Conservation (phyloP, 2,797 vertebrate genomes). For the Gymnoscopelus braueri region DNA sequence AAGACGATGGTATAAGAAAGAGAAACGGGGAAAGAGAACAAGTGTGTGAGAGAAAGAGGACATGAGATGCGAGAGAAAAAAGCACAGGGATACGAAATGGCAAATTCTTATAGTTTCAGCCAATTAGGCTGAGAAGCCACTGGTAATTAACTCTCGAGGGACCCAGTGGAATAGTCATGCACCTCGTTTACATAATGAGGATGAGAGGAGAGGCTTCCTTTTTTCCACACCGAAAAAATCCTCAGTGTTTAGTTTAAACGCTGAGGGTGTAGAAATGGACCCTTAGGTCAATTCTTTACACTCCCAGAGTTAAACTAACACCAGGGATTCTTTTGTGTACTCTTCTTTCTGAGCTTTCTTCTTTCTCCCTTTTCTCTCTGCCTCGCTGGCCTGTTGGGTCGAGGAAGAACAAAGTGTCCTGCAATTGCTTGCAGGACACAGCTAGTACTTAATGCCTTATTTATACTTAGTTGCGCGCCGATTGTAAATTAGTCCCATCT, state of each 20-base stretch:
- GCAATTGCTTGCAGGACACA: neutral
- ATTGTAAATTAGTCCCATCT: too few species aligned
- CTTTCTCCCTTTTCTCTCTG: conserved; percentile 37
- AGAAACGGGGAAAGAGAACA: conserved; percentile 31
- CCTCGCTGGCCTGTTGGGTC: conserved; percentile 70
- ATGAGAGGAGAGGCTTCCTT: conserved; percentile 71
- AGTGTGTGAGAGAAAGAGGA: conserved; percentile 36
- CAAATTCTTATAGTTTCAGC: conserved; percentile 84
- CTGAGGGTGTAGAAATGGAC: too few species aligned
- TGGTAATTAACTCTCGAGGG: conserved; percentile 86
- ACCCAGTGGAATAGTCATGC: conserved; percentile 83
- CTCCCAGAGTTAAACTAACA: too few species aligned
- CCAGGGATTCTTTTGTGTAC: too few species aligned
- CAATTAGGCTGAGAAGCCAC: conserved; percentile 85
- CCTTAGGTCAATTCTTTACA: neutral
- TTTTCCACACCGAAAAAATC: neutral
- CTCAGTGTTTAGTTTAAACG: too few species aligned
- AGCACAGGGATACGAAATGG: conserved; percentile 79
- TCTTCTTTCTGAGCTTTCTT: conserved; percentile 31
- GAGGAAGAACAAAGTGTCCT: conserved; percentile 37
- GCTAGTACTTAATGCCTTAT: too few species aligned
- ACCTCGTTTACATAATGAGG: conserved; percentile 86
- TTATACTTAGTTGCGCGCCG: too few species aligned
- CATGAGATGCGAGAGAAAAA: conserved; percentile 39
- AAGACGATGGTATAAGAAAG: conserved; percentile 7